Evolutionary conservation across 2,888 invertebrate species (phyloP), one percentile per base, ranked within the genome.

Genomic region (Brenthis daphne): DNA sequence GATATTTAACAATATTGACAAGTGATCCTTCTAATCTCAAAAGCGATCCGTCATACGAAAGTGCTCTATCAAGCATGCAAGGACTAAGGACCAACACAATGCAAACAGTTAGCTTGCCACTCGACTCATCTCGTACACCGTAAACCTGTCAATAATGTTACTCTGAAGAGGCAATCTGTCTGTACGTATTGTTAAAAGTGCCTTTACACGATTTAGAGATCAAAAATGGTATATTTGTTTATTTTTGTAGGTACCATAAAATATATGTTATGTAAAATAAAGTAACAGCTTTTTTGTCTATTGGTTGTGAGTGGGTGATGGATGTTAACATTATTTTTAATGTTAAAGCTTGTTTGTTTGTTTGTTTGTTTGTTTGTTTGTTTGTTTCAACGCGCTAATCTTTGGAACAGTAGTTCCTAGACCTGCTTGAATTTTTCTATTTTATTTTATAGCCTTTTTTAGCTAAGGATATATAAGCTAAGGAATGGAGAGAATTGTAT

Each of bases 21-120:
- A 64, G 20, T 43, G 66, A 69, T 64, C 64, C 57, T 73, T 66
- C 48, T 48, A 68, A 73, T 71, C 70, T 64, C 64, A 69, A 74
- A 74, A 73, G 70, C 72, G 72, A 75, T 75, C 73, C 74, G 75
- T 73, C 74, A 76, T 72, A 69, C 69, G 55, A 67, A 61, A 64
- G 58, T 54, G 43, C 43, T 68, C 76, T 63, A 76, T 79, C 76
- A 78, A 75, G 76, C 78, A 70, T 57, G 71, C 76, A 78, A 78
- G 75, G 69, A 74, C 65, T 71, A 79, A 74, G 77, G 71, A 69
- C 71, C 74, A 74, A 64, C 67, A 77, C 77, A 79, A 78, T 75
- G 64, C 71, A 75, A 76, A 74, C 71, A 75, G 69, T 70, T 69
- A 68, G 64, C 48, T 70, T 67, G 67, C 70, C 63, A 70, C 70